Evolutionary conservation across 2,113 vertebrate species (phyloP), one percentile per base, ranked within the genome.

Genomic region (Urocynchramus pylzowi): DNA sequence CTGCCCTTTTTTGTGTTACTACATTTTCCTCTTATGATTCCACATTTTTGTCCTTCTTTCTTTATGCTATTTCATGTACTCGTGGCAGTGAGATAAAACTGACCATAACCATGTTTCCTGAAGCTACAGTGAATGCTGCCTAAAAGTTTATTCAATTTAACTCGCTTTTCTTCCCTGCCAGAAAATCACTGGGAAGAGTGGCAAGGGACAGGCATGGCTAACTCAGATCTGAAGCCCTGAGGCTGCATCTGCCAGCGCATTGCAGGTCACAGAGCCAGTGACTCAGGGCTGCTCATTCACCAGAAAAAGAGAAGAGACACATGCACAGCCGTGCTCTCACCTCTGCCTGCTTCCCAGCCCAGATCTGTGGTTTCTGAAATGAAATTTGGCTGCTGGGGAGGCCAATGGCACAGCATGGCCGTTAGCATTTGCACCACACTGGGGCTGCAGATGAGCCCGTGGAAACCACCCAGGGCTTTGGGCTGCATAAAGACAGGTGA

Each of bases 171-270:
- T 63, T 74, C n/a, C 30, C 45, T 71, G 68, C 8, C 75, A 93
- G 64, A 74, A 95, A 84, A 73, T 63, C 57, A 64, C 16, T 12
- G 7, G 56, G 35, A 76, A 71, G 28, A 52, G 45, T 13, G 22
- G 20, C 9, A 18, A 63, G 13, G 56, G 31, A 52, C 0, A 0
- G 68, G 54, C 1, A 0, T 33, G 52, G n/a, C 53, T 56, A 54
- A 41, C 52, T 85, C 33, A 24, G 61, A 56, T 16, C 44, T 41
- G 53, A 50, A 74, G 56, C 30, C 69, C 60, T 5, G 9, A 60
- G 59, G 57, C 61, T 56, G 37, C 31, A 7, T 59, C 59, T 84
- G 61, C 78, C 53, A 65, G 49, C 0, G 0, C 10, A 10, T 61
- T 33, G 45, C 33, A 60, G 79, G 63, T 82, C 67, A 77, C 27